Base-by-base conservation (phyloP, 1,140 invertebrate species). In the Cydia fagiglandana region DNA sequence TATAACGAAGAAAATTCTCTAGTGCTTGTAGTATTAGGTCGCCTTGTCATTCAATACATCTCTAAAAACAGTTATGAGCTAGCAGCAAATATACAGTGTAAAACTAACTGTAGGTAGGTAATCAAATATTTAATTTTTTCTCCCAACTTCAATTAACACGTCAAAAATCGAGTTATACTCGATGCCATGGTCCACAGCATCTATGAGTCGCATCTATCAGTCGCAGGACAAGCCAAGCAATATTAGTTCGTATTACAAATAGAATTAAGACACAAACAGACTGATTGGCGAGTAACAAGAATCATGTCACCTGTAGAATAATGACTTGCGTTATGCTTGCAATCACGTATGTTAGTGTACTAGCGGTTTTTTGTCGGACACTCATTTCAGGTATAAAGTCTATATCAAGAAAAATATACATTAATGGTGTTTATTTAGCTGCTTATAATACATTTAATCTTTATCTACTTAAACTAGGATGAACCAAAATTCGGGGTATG, bases 71-170 rank as follows among this genome's bases (percentile, higher is more conserved):
- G 81, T 80, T 84, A 82, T 73, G 47, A 76, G 84, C 84, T 79
- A 84, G 81, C 88, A 80, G 68, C 83, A 87, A 41, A 12, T 1
- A 89, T 88, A 83, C 85, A 88, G 84, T 82, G 84, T 87, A 83
- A 85, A 88, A 75, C 76, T 89, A 91, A 89, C 88, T 84, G 24
- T 24, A 24, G 24, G 24, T 24, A 24, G 24, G 88, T 89, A 86
- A 86, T 85, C 78, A 86, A 86, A 88, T 83, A 84, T 88, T 87
- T 88, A 87, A 87, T 91, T 88, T 85, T 78, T 83, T 80, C 78
- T 77, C 82, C 81, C 76, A 78, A 78, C 80, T 84, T 81, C 76
- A 77, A 76, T 74, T 74, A 81, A 82, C 84, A 86, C 84, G 84
- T 86, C 77, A 77, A 77, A 78, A 81, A 85, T 85, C 81, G 81